Conservation (phyloP, 2,888 invertebrate species). For the Drosophila paranaensis region DNA sequence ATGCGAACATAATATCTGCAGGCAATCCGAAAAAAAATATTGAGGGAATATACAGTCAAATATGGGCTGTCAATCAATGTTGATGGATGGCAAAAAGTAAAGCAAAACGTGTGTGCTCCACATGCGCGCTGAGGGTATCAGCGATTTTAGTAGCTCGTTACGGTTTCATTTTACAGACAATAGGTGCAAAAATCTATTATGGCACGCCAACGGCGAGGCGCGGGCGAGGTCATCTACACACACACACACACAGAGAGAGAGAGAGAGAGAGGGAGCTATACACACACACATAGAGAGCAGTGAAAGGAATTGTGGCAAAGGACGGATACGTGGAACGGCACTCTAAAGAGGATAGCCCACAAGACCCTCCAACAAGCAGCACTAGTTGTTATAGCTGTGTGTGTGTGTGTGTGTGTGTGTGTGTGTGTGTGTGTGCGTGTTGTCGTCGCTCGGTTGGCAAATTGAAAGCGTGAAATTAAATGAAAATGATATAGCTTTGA, state of each 20-base stretch:
- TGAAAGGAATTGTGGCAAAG: slow-evolving; percentile 13
- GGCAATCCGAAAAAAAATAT: neutral
- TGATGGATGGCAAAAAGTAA: neutral
- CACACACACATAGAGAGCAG: neutral
- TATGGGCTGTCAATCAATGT: neutral
- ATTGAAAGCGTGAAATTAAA: slow-evolving; percentile 78
- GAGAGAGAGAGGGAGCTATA: neutral
- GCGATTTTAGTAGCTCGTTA: slow-evolving; percentile 9
- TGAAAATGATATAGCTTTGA: slow-evolving; percentile 80
- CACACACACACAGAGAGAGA: neutral
- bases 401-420: slow-evolving; percentile 15
- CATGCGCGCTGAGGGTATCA: slow-evolving; percentile 6
- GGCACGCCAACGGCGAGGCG: slow-evolving; percentile 49
- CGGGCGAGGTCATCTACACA: slow-evolving; percentile 35
- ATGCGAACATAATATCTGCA: neutral
- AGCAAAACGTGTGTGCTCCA: slow-evolving; percentile 2
- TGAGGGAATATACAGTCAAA: neutral
- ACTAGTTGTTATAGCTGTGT: slow-evolving; percentile 14
- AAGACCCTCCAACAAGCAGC: slow-evolving; percentile 3
- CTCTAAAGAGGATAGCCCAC: slow-evolving; percentile 53
- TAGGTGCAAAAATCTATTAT: slow-evolving; percentile 64
- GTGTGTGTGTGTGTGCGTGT: slow-evolving; percentile 26
- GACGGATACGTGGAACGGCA: slow-evolving; percentile 6
- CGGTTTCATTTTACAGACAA: slow-evolving; percentile 69
- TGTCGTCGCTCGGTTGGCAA: slow-evolving; percentile 54